Base-by-base conservation (phyloP, 2,113 vertebrate genomes). In the Tetraodon nigroviridis region DNA sequence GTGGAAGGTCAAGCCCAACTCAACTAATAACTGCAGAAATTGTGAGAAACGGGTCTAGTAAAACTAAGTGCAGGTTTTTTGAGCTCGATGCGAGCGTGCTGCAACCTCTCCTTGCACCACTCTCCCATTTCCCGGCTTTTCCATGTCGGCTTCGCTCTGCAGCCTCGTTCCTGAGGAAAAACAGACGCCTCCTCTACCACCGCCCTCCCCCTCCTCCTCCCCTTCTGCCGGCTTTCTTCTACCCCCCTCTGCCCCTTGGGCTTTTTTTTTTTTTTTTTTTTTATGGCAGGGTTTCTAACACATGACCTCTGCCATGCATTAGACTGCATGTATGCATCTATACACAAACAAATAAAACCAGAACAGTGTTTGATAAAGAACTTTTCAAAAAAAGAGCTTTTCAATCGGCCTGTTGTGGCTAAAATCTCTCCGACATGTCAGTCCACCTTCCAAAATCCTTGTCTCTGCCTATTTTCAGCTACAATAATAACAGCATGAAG, bases 111-210 rank as follows among this genome's bases (percentile, higher is more conserved):
- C 66, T 76, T 59, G 71, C 80, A 71, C 76, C 81, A 48, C 84
- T 69, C 83, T 87, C 84, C 78, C 81, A 86, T 83, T 89, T 83
- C 78, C 77, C 54, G 78, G 87, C 88, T 89, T 90, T 88, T 88
- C 84, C 85, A 79, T 69, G 90, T 90, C 90, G 67, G 53, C 82
- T 86, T 80, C 63, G 84, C 71, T 90, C 80, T 71, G 54, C 61
- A 67, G 83, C 65, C 73, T 67, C 51, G 70, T 45, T 61, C 65
- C 78, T 90, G 91, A 92, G 79, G 87, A 89, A 90, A 92, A 92
- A 80, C 90, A 91, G 91, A 90, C 75, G 55, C 73, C 67, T 53
- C 57, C 73, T 65, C 73, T 75, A 67, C 77, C 54, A 51, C 81
- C 74, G 15, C 58, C 45, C 69, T 18, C 27, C 82, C 14, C 74